Evolutionary conservation across 92 coral and sea anemone species (phyloP).

Genomic region (Parazoanthus swiftii): DNA sequence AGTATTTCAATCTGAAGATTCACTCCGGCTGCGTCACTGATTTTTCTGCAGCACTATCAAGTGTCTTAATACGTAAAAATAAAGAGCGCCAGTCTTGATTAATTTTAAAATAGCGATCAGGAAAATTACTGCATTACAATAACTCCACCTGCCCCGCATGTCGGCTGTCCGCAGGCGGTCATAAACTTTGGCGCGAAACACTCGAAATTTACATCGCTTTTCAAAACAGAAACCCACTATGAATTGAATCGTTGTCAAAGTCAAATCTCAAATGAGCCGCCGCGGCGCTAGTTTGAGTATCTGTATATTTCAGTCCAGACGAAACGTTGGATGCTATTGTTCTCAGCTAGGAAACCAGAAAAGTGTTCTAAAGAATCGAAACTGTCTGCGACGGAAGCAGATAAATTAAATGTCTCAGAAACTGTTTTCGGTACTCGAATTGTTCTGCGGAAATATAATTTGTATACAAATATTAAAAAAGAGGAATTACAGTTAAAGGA

Average conservation of each 20-base stretch:
- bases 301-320: neutral
- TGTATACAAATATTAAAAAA: slow-evolving; percentile 28
- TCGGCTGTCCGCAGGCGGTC: slow-evolving; percentile 39
- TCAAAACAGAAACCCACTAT: slow-evolving; percentile 26
- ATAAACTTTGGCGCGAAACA: slow-evolving; percentile 43
- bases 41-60: slow-evolving; percentile 11
- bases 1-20: neutral
- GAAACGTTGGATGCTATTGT: slow-evolving; percentile 3
- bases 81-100: slow-evolving; percentile 28
- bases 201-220: slow-evolving; percentile 35
- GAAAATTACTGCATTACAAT: slow-evolving; percentile 23
- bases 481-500: neutral
- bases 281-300: neutral
- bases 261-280: slow-evolving; percentile 21
- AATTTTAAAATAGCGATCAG: slow-evolving; percentile 29
- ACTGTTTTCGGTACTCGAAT: slow-evolving; percentile 32
- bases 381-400: slow-evolving; percentile 46
- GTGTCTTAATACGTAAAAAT: neutral
- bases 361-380: slow-evolving; percentile 17
- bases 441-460: slow-evolving; percentile 34
- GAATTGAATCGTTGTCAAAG: slow-evolving; percentile 21
- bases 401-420: slow-evolving; percentile 26
- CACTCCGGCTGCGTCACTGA: neutral
- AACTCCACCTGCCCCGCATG: slow-evolving; percentile 33
- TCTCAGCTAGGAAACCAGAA: neutral